Percentiles rank a stretch among this genome's conserved stretches.
Conservation (phyloP, 2,888 invertebrate species). For the Drosophila ezoana region DNA sequence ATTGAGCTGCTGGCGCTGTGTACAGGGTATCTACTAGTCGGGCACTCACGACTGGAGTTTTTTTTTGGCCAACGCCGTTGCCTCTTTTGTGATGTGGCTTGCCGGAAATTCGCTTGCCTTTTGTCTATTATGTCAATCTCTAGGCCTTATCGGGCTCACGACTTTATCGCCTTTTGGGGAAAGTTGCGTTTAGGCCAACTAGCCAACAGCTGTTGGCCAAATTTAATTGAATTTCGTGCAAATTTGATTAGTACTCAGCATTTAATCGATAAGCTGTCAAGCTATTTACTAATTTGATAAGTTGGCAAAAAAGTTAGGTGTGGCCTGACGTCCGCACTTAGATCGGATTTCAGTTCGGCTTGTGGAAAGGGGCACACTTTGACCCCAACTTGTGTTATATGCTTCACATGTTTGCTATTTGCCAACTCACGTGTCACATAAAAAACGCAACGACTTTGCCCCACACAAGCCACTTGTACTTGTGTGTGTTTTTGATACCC, state of each 20-base stretch:
- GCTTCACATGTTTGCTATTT: slow-evolving; percentile 44
- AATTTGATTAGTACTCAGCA: slow-evolving; percentile 68
- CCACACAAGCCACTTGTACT: slow-evolving; percentile 4
- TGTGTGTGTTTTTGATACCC: slow-evolving; percentile 18
- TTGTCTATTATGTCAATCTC: slow-evolving; percentile 27
- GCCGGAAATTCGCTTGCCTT: slow-evolving; percentile 5
- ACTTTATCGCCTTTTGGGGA: slow-evolving; percentile 40
- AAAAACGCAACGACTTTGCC: slow-evolving; percentile 50
- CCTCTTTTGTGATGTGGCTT: slow-evolving; percentile 33
- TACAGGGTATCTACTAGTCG: too few species aligned
- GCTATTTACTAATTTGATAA: slow-evolving; percentile 69
- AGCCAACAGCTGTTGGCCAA: slow-evolving; percentile 48
- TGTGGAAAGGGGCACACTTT: not conserved
- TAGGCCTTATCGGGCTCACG: slow-evolving; percentile 8
- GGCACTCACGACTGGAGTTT: too few species aligned
- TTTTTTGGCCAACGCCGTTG: too few species aligned
- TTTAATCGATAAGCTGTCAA: slow-evolving; percentile 68
- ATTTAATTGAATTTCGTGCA: slow-evolving; percentile 68
- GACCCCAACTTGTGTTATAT: slow-evolving; percentile 41
- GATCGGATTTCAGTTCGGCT: slow-evolving; percentile 13
- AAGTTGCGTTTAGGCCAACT: slow-evolving; percentile 30
- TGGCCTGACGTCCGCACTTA: slow-evolving; percentile 16
- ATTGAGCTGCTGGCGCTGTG: too few species aligned
- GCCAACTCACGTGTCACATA: slow-evolving; percentile 58
- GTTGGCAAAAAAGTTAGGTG: slow-evolving; percentile 42